Conservation (phyloP, 2,797 vertebrate genomes). For the Falco berigora region DNA sequence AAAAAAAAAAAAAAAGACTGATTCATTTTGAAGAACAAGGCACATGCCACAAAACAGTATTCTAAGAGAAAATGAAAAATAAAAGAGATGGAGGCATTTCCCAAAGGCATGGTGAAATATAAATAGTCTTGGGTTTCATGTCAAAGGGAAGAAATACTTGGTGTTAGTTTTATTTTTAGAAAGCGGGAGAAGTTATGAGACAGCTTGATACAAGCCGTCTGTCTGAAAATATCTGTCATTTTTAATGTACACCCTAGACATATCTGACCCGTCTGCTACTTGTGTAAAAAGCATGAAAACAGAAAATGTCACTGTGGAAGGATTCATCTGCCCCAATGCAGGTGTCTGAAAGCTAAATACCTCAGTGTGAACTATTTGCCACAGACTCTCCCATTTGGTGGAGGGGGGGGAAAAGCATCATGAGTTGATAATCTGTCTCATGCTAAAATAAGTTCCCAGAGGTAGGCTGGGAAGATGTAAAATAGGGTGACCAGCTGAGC, state of each 20-base stretch:
- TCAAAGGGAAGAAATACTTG: slow-evolving; percentile 38
- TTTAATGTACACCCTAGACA: slow-evolving; percentile 7
- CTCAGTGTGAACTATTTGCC: not conserved
- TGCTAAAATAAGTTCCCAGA: not conserved
- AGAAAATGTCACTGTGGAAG: not conserved
- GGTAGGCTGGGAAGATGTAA: not conserved
- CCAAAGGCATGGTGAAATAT: slow-evolving; percentile 27
- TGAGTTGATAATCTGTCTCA: not conserved
- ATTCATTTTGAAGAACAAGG: not conserved
- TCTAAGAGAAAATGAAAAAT: slow-evolving; percentile 5
- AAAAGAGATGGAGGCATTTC: slow-evolving; percentile 5
- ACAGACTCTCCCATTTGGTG: not conserved
- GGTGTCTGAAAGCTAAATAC: not conserved
- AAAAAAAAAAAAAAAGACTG: not conserved
- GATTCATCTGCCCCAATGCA: not conserved
- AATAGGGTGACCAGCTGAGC: not conserved
- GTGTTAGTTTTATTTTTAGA: slow-evolving; percentile 57
- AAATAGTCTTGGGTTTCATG: slow-evolving; percentile 37
- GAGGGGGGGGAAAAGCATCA: not conserved
- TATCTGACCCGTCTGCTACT: slow-evolving; percentile 18
- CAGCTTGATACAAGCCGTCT: not conserved
- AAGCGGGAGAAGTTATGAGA: slow-evolving; percentile 32
- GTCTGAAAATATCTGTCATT: slow-evolving; percentile 46
- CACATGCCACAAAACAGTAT: not conserved
- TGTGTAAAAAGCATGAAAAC: not conserved